Evolutionary conservation across 2,888 invertebrate species (phyloP), one percentile per base, ranked within the genome.

Genomic region (Zelleria hepariella): DNA sequence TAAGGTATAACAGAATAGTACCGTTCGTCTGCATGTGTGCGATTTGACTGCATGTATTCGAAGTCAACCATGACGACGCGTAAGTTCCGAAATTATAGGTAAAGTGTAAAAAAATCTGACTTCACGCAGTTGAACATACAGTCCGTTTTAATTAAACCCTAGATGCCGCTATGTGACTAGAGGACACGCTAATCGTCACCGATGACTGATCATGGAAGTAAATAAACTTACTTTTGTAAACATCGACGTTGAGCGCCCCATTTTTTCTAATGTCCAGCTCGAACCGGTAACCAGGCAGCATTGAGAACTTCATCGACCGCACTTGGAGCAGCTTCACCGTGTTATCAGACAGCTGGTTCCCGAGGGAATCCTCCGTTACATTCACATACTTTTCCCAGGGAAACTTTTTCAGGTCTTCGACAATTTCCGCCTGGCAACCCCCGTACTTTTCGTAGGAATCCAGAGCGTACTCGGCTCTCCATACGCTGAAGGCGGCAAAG

Each of bases 401-500:
- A 60, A 90, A 90, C 23, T 75, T 67, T 57, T 75, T 70, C 55
- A 82, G 66, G 62, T 83, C 78, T 26, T 72, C 70, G n/a, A 70
- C 69, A 55, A 82, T 63, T 62, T 75, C 73, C 61, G 69, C 69
- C 24, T 55, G 61, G 48, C 61, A 58, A 10, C 66, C 62, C 25
- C 67, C 62, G 58, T 69, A 61, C 59, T 65, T 66, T 54, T 62
- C 59, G 58, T 72, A 67, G 2, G 66, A 59, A 47, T 68, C 61
- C 58, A 77, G 58, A 1, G 84, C 83, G 24, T 74, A 74, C 67
- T 81, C 75, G 26, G 91, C 85, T 53, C 90, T 88, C 80, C 90
- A 90, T 21, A 88, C 73, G 55, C 91, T 82, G 60, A 90, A 86
- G n/a, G 91, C 82, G 70, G 89, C 89, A 57, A 91, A 71, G 72